Base-by-base conservation (phyloP, 2,797 vertebrate species). In the Falco columbarius region DNA sequence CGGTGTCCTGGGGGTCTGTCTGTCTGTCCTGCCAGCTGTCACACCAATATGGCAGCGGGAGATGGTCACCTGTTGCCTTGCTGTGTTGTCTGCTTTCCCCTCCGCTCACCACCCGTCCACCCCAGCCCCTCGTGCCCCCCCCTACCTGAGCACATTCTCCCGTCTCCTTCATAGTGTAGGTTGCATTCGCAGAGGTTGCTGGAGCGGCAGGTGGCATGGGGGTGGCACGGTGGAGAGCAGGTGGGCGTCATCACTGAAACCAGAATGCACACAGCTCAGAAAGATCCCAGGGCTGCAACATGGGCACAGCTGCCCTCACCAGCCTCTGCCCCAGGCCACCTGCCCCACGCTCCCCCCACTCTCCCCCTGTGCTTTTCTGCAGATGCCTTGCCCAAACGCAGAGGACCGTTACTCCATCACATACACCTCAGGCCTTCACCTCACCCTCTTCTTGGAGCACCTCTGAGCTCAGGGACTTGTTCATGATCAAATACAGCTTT, bases 161-260 rank as follows among this genome's bases (percentile, higher is more conserved):
- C 99, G 3, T 99, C 98, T 6, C 99, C 99, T 86, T 98, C 98
- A 4, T 99, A 99, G 72, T 98, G 98, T 19, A 98, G 80, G 94
- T 97, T 92, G 93, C 99, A 99, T 90, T 98, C 98, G 14, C 99
- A 99, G 44, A 97, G 97, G 85, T 98, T 98, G 38, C 91, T 95
- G 1, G 63, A 75, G 8, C 97, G 97, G 89, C 99, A 99, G 34
- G 96, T 68, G 9, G 99, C 99, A 68, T 99, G 98, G 40, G 81
- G 51, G 76, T 99, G 98, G 84, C 99, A 99, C 21, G 97, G 97
- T 4, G 98, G 98, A 16, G 98, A 98, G 86, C 99, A 99, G 81
- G 98, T 96, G 7, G 99, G 98, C 18, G 96, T 94, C 6, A 86
- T 81, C 63, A 76, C 99, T 99, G 91, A 58, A 97, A 76, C 30